Conservation (phyloP, 2,888 invertebrate species). For the Cheilosia pagana region DNA sequence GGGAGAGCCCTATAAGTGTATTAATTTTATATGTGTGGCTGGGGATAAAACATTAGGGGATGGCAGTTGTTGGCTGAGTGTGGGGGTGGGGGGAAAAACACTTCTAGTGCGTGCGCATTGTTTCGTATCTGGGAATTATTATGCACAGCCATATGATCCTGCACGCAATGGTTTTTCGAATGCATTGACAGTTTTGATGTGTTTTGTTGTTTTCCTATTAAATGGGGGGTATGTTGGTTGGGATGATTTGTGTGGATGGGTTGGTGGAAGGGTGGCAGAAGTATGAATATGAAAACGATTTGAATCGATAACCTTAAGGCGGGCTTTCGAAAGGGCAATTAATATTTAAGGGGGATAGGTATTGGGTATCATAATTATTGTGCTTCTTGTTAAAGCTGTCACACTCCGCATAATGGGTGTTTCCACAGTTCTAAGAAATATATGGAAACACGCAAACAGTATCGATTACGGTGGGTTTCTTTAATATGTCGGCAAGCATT, state of each 20-base stretch:
- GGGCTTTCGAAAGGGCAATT: background rate
- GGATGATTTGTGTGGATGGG: background rate
- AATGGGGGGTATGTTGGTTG: constrained; percentile 22
- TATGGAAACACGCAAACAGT: too few species aligned
- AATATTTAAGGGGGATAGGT: background rate
- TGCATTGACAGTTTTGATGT: constrained; percentile 44
- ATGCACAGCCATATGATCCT: constrained; percentile 45
- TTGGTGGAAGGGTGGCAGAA: background rate
- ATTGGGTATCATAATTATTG: background rate
- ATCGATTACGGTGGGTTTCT: too few species aligned
- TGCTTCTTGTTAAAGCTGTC: too few species aligned
- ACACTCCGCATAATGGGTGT: too few species aligned
- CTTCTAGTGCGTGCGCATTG: constrained; percentile 74
- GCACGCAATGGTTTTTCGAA: constrained; percentile 62
- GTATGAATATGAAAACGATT: constrained; percentile 36
- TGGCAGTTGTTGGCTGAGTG: constrained; percentile 10
- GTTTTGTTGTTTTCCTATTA: constrained; percentile 23
- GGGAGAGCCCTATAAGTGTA: constrained; percentile 43
- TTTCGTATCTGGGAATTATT: constrained; percentile 50
- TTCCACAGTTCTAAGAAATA: too few species aligned
- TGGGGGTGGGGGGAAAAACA: constrained; percentile 40
- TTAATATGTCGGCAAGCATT: too few species aligned
- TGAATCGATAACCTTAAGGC: constrained; percentile 39
- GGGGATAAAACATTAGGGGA: constrained; percentile 31
- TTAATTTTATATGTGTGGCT: constrained; percentile 22